These are phyloP conservation scores for Syrphus vitripennis DNA, from an alignment of 2,888 invertebrate species.

Conservation along the genomic window DNA sequence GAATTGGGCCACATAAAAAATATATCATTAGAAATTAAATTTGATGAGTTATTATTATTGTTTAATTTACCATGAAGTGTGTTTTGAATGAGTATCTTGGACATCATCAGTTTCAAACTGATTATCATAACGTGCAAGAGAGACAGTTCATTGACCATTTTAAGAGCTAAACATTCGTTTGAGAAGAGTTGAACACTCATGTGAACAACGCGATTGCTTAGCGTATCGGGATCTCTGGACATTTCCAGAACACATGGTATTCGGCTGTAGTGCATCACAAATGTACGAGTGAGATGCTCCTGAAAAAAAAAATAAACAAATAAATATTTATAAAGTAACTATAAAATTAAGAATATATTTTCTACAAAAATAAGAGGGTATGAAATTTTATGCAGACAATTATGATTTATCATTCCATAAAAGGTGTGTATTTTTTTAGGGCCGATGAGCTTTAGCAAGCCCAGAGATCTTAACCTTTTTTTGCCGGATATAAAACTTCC, in stretches of 20 bases:
- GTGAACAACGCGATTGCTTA: constrained; percentile 98
- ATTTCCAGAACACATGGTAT: constrained; percentile 95
- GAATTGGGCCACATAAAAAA: constrained; percentile 1
- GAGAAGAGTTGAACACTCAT: constrained; percentile 98
- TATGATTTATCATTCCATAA: too few species aligned
- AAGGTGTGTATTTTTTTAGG: too few species aligned
- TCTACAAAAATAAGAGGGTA: too few species aligned
- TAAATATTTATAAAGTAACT: too few species aligned
- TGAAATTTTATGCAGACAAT: too few species aligned
- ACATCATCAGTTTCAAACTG: constrained; percentile 95
- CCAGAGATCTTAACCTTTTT: too few species aligned
- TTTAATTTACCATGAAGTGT: constrained; percentile 88
- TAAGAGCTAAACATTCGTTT: constrained; percentile 93
- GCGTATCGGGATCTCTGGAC: constrained; percentile 92
- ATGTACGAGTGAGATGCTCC: constrained; percentile 96
- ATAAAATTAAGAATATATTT: too few species aligned
- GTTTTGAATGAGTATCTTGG: constrained; percentile 92
- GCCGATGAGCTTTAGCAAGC: too few species aligned
- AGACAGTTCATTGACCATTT: constrained; percentile 95
- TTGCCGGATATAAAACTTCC: too few species aligned
- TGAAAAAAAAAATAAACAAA: constrained; percentile 77
- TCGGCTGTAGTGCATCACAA: constrained; percentile 97
- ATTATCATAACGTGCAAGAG: constrained; percentile 96
- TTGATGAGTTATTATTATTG: background rate
- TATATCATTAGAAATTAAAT: background rate